A percentile compares a stretch with the other conserved stretches of the same genome.
phyloP scores from a whole-genome alignment of 2,113 vertebrate species.

The Hyla sarda region DNA sequence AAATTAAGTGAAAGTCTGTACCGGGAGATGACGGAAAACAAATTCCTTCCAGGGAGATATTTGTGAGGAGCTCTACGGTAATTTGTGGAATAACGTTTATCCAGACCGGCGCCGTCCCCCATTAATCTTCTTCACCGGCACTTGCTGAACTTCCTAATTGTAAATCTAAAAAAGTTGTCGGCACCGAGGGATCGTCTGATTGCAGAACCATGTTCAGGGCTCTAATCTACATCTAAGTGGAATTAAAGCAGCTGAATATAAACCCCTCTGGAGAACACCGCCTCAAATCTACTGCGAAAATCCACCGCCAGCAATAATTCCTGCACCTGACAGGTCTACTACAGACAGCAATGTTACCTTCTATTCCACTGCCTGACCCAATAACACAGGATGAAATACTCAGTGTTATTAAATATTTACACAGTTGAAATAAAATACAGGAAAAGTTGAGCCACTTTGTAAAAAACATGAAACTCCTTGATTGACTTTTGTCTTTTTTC shows the following conservation, averaged over 20 bases:
- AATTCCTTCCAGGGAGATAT: background rate
- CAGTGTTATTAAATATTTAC: too few species aligned
- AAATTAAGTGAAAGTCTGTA: background rate
- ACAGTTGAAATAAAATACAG: too few species aligned
- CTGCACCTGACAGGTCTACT: background rate
- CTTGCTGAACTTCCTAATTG: constrained; percentile 13
- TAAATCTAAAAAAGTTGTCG: background rate
- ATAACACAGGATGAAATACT: too few species aligned
- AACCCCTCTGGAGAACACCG: background rate
- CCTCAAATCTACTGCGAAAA: background rate
- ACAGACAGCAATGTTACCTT: background rate
- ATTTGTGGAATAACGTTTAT: background rate
- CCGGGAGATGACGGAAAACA: background rate
- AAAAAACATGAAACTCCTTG: too few species aligned
- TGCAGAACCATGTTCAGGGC: background rate
- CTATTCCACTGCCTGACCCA: background rate
- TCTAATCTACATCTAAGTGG: constrained; percentile 35
- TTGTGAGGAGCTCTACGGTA: background rate
- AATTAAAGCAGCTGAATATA: constrained; percentile 30
- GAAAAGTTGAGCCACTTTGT: too few species aligned
- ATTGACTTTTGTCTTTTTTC: too few species aligned
- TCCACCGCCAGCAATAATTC: background rate
- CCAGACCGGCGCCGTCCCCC: background rate
- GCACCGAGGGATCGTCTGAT: background rate
- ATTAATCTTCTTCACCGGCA: background rate